Evolutionary conservation across 2,888 invertebrate species (phyloP).

Genomic region (Entomobrya proxima): DNA sequence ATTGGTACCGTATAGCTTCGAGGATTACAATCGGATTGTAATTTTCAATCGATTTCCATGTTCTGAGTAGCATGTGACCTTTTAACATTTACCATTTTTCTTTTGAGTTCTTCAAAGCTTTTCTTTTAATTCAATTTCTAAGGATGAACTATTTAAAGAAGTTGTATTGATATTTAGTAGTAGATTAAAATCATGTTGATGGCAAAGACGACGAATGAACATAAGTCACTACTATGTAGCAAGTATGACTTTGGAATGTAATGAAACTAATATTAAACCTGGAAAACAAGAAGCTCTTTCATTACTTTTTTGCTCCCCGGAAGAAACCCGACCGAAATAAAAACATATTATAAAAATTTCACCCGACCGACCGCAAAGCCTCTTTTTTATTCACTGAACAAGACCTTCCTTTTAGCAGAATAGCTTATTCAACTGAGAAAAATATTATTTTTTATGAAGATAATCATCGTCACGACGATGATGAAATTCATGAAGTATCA

Average conservation of each 20-base stretch:
- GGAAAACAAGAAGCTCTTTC: conserved; percentile 39
- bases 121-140: too few relatives aligned
- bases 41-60: too few relatives aligned
- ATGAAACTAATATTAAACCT: not conserved
- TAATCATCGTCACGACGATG: conserved; percentile 11
- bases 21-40: too few relatives aligned
- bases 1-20: too few relatives aligned
- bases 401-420: conserved; percentile 33
- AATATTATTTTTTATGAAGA: conserved; percentile 38
- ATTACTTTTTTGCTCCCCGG: not conserved
- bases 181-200: not conserved
- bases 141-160: too few relatives aligned
- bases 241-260: too few relatives aligned
- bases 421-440: conserved; percentile 31
- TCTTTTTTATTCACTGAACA: conserved; percentile 27
- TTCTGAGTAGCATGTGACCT: too few relatives aligned
- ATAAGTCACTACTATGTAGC: not conserved
- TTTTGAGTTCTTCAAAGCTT: too few relatives aligned
- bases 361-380: conserved; percentile 4
- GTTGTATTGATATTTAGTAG: too few relatives aligned
- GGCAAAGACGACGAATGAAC: not conserved
- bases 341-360: conserved; percentile 28
- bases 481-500: conserved; percentile 3
- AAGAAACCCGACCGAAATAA: not conserved
- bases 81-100: too few relatives aligned